These are phyloP conservation scores for Cyclophora albipunctata DNA, from an alignment of 2,888 invertebrate species.

Conservation along the genomic window DNA sequence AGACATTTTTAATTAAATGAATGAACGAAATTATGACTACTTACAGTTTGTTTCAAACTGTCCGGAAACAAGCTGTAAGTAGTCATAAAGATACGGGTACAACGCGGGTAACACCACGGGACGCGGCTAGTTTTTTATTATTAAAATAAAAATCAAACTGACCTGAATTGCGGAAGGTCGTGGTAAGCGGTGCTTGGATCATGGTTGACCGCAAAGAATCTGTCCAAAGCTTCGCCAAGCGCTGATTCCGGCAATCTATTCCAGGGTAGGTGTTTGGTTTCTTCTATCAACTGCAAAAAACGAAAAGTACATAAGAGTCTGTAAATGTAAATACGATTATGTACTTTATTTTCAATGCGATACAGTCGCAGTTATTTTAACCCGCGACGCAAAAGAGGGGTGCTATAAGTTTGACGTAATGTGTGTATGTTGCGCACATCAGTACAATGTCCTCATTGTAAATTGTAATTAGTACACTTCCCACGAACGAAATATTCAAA, in stretches of 20 bases:
- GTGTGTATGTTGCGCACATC: too few relatives aligned
- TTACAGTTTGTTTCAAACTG: too few relatives aligned
- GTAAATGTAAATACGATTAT: background rate
- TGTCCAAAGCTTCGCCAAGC: slow-evolving; percentile 42
- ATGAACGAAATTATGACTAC: background rate
- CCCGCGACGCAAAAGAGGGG: too few relatives aligned
- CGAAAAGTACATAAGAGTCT: too few relatives aligned
- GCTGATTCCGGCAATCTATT: slow-evolving; percentile 38
- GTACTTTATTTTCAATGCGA: background rate
- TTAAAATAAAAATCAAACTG: slow-evolving; percentile 1
- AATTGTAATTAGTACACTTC: too few relatives aligned
- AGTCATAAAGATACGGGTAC: background rate
- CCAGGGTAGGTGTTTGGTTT: slow-evolving; percentile 54
- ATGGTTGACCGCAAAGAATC: slow-evolving; percentile 48
- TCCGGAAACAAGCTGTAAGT: background rate
- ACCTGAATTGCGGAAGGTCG: slow-evolving; percentile 49
- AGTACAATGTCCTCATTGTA: too few relatives aligned
- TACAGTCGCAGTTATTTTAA: background rate
- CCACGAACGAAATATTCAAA: too few relatives aligned
- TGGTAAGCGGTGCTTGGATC: slow-evolving; percentile 43
- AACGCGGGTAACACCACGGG: too few relatives aligned
- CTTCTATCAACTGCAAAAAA: slow-evolving; percentile 30
- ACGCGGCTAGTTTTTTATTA: too few relatives aligned
- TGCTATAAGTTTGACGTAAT: too few relatives aligned
- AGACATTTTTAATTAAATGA: background rate